phyloP scores from a whole-genome alignment of 1,140 invertebrate species.

The Caenorhabditis latens region DNA sequence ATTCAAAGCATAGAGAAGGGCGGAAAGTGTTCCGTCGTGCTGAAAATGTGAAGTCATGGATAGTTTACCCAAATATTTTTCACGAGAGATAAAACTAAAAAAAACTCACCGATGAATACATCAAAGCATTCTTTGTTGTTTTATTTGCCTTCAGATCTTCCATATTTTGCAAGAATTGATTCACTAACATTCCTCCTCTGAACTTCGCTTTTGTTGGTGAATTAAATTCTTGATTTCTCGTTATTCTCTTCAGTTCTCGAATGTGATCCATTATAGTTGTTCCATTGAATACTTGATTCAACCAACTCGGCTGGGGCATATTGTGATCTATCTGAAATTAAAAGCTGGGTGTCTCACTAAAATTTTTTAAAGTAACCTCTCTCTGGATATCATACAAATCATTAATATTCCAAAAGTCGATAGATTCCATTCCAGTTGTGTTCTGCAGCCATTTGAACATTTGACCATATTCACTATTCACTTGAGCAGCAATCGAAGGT shows the following conservation, averaged over 20 bases:
- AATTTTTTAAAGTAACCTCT: neutral
- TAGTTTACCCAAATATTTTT: neutral
- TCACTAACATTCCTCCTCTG: slow-evolving; percentile 38
- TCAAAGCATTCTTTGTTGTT: slow-evolving; percentile 8
- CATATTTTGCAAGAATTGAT: slow-evolving; percentile 15
- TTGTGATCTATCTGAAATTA: slow-evolving; percentile 38
- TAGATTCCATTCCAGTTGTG: slow-evolving; percentile 14
- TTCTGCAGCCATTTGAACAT: slow-evolving; percentile 42
- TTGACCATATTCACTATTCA: slow-evolving; percentile 32
- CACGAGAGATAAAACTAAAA: neutral
- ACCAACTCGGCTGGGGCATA: slow-evolving; percentile 39
- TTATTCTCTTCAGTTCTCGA: slow-evolving; percentile 41
- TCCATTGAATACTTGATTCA: slow-evolving; percentile 18
- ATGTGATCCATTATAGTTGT: slow-evolving; percentile 52
- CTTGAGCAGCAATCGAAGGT: neutral
- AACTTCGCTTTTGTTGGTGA: slow-evolving; percentile 21
- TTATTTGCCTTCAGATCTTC: slow-evolving; percentile 8
- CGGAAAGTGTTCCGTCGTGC: slow-evolving; percentile 48
- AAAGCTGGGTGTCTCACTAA: no score
- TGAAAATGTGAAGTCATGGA: neutral
- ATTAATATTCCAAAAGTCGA: slow-evolving; percentile 52
- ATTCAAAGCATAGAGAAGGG: slow-evolving; percentile 32
- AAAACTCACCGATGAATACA: slow-evolving; percentile 12
- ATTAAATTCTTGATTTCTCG: slow-evolving; percentile 33
- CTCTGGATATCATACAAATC: slow-evolving; percentile 37